A percentile compares a stretch with the other conserved stretches of the same genome.
phyloP scores from a whole-genome alignment of 2,113 vertebrate genomes.

The Thymallus thymallus region DNA sequence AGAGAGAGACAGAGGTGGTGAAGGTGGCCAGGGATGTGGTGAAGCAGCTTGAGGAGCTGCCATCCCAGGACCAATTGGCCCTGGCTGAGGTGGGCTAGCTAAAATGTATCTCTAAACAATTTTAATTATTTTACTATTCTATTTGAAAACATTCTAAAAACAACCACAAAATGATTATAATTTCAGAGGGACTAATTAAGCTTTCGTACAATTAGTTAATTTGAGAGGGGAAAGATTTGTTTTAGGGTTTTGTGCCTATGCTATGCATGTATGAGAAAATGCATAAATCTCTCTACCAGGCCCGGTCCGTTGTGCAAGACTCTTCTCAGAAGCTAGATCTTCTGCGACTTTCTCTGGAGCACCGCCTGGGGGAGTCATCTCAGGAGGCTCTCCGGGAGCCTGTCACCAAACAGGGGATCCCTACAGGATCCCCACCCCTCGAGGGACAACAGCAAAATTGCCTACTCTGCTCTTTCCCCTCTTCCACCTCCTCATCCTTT shows the following conservation, averaged over 20 bases:
- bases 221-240: no score
- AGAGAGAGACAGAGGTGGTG: slow-evolving; percentile 55
- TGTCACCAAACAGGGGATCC: not conserved
- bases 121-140: not conserved
- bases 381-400: slow-evolving; percentile 13
- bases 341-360: slow-evolving; percentile 54
- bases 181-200: no score
- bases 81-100: slow-evolving; percentile 50
- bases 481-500: slow-evolving; percentile 38
- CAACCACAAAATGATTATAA: no score
- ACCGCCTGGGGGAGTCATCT: slow-evolving; percentile 37
- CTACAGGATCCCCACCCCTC: not conserved
- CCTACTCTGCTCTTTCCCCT: slow-evolving; percentile 19
- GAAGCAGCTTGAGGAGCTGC: slow-evolving; percentile 57
- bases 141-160: not conserved
- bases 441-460: not conserved
- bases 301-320: slow-evolving; percentile 51
- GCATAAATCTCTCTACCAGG: slow-evolving; percentile 33
- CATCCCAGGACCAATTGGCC: slow-evolving; percentile 55
- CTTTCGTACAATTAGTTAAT: no score
- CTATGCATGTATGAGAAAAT: not conserved
- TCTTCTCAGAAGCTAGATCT: slow-evolving; percentile 64
- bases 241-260: no score
- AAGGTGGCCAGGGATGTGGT: slow-evolving; percentile 60
- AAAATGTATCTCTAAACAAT: not conserved